Evolutionary conservation across 2,113 vertebrate species (phyloP).

Genomic region (Elgaria multicarinata): DNA sequence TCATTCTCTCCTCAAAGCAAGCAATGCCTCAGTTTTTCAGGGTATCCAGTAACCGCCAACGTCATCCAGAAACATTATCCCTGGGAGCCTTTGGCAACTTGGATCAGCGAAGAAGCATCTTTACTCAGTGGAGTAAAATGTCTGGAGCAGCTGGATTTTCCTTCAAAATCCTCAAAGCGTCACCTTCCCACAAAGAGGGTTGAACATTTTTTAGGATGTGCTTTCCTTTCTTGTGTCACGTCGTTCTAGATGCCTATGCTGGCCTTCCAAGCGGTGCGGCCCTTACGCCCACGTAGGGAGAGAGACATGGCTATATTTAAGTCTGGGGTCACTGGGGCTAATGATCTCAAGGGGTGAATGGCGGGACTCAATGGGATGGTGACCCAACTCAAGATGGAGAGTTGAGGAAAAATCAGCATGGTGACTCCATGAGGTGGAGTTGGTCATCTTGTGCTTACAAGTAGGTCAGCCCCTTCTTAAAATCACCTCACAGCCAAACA

Average conservation of each 20-base stretch:
- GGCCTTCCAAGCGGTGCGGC: not conserved
- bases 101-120: not conserved
- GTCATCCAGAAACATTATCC: not conserved
- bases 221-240: not conserved
- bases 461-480: not conserved
- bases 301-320: not conserved
- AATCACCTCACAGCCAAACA: not conserved
- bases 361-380: not conserved
- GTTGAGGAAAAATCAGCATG: fast-evolving
- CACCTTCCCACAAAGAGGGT: not conserved
- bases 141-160: too few relatives aligned
- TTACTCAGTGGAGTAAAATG: not conserved
- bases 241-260: not conserved
- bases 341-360: not conserved
- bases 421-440: not conserved
- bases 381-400: too few relatives aligned
- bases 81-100: too few relatives aligned
- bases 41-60: not conserved
- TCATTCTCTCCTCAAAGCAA: not conserved
- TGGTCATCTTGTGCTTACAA: not conserved
- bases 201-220: not conserved
- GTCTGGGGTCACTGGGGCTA: not conserved
- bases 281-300: not conserved
- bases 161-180: not conserved
- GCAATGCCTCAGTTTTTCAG: not conserved